Conservation (phyloP, 2,888 invertebrate genomes). For the Ophraella communa region DNA sequence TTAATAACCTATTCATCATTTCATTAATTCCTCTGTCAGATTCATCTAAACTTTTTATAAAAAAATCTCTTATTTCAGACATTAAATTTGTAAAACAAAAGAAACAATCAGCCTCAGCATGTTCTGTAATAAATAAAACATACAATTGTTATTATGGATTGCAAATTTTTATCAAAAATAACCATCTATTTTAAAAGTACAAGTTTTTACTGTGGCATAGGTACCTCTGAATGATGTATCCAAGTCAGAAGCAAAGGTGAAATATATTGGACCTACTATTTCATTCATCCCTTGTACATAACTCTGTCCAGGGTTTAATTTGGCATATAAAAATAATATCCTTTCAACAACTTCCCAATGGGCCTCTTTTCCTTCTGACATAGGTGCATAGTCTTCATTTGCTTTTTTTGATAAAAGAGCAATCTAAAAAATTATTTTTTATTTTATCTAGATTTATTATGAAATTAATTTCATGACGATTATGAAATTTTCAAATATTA, state of each 20-base stretch:
- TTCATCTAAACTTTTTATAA: constrained; percentile 94
- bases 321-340: constrained; percentile 96
- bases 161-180: no score
- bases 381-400: constrained; percentile 80
- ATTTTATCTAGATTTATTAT: neutral
- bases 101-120: constrained; percentile 97
- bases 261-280: constrained; percentile 97
- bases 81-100: constrained; percentile 98
- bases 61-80: constrained; percentile 97
- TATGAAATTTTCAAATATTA: no score
- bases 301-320: constrained; percentile 96
- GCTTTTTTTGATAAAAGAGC: constrained; percentile 78
- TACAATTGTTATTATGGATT: neutral
- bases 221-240: constrained; percentile 79
- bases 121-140: constrained; percentile 74
- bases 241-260: constrained; percentile 92
- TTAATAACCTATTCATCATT: constrained; percentile 85
- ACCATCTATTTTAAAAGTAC: neutral
- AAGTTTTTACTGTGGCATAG: neutral
- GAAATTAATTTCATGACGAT: neutral
- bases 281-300: constrained; percentile 99
- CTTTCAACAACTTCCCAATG: constrained; percentile 99
- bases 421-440: constrained; percentile 59
- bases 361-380: constrained; percentile 90
- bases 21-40: constrained; percentile 89